Conservation (phyloP, 2,797 vertebrate species). For the Iguana delicatissima region DNA sequence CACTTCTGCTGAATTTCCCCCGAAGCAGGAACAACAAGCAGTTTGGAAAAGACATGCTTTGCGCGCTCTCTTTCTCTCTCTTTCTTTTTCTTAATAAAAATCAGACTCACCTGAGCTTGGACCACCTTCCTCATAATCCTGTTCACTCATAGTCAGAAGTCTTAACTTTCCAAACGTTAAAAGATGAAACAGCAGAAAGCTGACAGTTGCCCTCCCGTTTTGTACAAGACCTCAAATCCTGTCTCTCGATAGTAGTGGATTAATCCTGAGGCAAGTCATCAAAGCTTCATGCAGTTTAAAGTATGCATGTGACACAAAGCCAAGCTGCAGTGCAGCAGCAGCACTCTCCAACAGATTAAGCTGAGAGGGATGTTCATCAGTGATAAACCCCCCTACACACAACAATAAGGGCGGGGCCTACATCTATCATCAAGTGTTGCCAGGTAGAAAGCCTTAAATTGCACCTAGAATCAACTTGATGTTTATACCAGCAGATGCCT, state of each 20-base stretch:
- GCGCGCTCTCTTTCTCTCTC: background rate
- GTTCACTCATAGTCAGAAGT: conserved; percentile 65
- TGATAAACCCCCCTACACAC: conserved; percentile 50
- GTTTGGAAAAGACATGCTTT: background rate
- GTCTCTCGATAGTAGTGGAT: conserved; percentile 68
- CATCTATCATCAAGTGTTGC: background rate
- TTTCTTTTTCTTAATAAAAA: conserved; percentile 27
- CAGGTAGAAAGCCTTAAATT: conserved; percentile 28
- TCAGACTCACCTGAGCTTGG: conserved; percentile 71
- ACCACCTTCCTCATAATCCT: conserved; percentile 69
- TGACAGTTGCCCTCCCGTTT: conserved; percentile 62
- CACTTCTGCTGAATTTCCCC: background rate
- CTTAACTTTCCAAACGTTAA: conserved; percentile 47
- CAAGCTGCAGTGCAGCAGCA: conserved; percentile 55
- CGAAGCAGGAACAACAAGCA: background rate
- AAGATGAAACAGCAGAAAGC: conserved; percentile 49
- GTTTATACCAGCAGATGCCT: conserved; percentile 34
- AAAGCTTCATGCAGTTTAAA: conserved; percentile 61
- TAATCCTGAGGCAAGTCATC: conserved; percentile 73
- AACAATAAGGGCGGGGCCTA: conserved; percentile 43
- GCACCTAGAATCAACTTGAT: conserved; percentile 7
- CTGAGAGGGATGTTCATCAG: conserved; percentile 58
- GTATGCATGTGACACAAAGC: conserved; percentile 61
- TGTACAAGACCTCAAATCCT: conserved; percentile 72
- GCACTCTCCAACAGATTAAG: conserved; percentile 60